Evolutionary conservation across 1,140 invertebrate species (phyloP).

Genomic region (Drosophila jambulina): DNA sequence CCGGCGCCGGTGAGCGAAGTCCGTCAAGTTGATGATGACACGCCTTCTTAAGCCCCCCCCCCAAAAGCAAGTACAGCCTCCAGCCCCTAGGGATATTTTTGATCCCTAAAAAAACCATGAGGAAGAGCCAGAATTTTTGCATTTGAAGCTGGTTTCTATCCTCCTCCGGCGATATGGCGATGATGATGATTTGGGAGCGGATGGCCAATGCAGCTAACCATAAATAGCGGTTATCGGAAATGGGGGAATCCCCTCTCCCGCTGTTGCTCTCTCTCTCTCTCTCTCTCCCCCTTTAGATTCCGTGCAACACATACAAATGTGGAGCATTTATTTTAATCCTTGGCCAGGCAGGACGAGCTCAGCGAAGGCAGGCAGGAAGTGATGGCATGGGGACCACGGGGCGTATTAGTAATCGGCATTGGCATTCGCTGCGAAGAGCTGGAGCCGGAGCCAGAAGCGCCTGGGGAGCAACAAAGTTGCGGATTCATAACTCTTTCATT

Average conservation of each 20-base stretch:
- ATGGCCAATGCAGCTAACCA: constrained; percentile 59
- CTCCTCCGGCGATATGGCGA: constrained; percentile 8
- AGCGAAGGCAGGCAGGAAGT: constrained; percentile 10
- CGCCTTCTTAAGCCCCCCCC: neutral
- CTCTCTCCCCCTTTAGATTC: constrained; percentile 10
- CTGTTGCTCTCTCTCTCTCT: neutral
- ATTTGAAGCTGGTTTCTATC: constrained; percentile 43
- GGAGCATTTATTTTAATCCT: constrained; percentile 80
- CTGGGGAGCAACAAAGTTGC: constrained; percentile 73
- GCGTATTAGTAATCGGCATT: constrained; percentile 79
- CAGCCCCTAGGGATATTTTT: constrained; percentile 1
- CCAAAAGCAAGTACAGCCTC: neutral
- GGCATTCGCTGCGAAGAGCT: constrained; percentile 52
- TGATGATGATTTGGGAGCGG: constrained; percentile 12
- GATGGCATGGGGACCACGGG: constrained; percentile 40
- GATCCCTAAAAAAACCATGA: constrained; percentile 12
- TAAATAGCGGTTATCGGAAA: constrained; percentile 77
- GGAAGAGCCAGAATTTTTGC: constrained; percentile 38
- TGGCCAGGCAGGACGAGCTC: constrained; percentile 22
- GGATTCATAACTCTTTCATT: constrained; percentile 84
- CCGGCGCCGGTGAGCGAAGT: constrained; percentile 40
- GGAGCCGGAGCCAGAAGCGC: constrained; percentile 57
- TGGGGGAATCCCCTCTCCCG: constrained; percentile 13
- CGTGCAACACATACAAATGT: constrained; percentile 78
- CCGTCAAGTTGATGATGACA: constrained; percentile 57